Conservation (phyloP, 2,113 vertebrate species). For the Probosciger aterrimus region DNA sequence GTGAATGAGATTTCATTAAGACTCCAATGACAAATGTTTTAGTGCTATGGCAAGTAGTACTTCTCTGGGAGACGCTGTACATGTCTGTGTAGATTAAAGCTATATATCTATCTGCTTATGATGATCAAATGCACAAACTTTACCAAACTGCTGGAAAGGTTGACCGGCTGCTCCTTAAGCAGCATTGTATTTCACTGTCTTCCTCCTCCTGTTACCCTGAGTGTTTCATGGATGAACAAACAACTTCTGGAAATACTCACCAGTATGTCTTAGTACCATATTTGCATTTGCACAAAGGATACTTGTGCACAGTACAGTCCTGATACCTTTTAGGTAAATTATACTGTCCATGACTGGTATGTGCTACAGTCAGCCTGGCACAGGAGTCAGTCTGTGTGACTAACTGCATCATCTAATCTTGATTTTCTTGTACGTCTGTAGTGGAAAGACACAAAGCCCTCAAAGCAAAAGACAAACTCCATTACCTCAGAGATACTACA, state of each 20-base stretch:
- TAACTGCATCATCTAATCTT: neutral
- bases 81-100: neutral
- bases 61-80: neutral
- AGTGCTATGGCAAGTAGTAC: neutral
- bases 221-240: neutral
- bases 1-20: neutral
- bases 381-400: neutral
- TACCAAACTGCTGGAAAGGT: neutral
- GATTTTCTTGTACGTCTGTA: neutral
- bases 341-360: accelerated
- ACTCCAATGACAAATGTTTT: neutral
- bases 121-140: neutral
- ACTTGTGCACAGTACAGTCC: neutral
- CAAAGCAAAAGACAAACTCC: neutral
- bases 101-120: neutral
- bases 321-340: neutral
- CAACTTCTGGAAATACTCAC: neutral
- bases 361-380: neutral
- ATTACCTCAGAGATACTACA: neutral
- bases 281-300: neutral
- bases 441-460: neutral
- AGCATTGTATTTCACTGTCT: neutral
- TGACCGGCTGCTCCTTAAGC: neutral
- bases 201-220: neutral
- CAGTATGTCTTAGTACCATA: neutral